Conservation (phyloP, 2,113 vertebrate species). For the Anas platyrhynchos region DNA sequence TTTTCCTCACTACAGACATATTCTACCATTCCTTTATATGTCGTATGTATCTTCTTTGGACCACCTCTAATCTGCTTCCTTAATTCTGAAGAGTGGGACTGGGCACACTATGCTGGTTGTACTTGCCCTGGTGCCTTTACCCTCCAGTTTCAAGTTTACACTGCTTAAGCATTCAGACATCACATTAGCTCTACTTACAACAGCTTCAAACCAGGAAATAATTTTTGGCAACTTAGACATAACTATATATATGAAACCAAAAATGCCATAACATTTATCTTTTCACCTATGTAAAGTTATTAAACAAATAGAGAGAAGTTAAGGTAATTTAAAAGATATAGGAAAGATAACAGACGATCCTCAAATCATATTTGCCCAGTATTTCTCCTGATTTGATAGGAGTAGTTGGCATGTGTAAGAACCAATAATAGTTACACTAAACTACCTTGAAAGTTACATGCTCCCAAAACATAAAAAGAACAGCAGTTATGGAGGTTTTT, state of each 20-base stretch:
- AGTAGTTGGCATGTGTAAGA: not conserved
- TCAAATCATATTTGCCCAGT: not conserved
- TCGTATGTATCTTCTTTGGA: not conserved
- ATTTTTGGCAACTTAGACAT: not conserved
- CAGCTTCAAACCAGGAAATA: not conserved
- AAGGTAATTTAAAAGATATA: not conserved
- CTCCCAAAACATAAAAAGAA: not conserved
- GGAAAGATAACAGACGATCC: not conserved
- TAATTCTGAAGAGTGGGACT: not conserved
- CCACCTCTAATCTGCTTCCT: not conserved
- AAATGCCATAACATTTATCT: not conserved
- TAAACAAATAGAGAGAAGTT: not conserved
- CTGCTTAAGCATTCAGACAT: not conserved
- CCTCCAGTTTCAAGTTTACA: not conserved
- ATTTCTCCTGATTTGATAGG: not conserved
- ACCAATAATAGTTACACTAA: not conserved
- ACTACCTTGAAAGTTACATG: not conserved
- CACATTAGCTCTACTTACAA: not conserved
- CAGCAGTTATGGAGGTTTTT: not conserved
- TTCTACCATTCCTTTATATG: not conserved
- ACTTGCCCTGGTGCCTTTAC: not conserved
- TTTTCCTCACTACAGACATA: not conserved
- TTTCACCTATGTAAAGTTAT: not conserved
- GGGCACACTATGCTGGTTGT: not conserved
- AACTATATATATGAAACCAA: not conserved